These are phyloP conservation scores for Dasypolia templi DNA, from an alignment of 2,888 invertebrate species.

Conservation along the genomic window DNA sequence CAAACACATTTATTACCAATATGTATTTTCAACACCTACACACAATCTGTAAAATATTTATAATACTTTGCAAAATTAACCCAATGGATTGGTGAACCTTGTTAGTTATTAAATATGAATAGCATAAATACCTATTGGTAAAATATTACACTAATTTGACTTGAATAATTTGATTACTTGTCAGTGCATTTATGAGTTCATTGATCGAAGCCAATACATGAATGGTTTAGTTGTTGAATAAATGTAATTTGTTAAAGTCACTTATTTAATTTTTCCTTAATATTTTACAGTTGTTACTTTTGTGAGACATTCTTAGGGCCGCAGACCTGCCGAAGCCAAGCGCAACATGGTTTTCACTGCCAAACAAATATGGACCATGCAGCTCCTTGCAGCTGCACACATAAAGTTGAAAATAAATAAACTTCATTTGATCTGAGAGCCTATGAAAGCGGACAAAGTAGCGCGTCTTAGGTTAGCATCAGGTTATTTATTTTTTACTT, in stretches of 20 bases:
- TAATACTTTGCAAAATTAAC: conserved; percentile 2
- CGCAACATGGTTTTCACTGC: background rate
- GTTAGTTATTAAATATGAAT: conserved; percentile 4
- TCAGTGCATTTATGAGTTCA: conserved; percentile 14
- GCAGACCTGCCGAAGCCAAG: background rate
- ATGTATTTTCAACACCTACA: conserved; percentile 7
- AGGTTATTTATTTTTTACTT: background rate
- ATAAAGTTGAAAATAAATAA: conserved; percentile 3
- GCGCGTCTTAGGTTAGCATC: no score
- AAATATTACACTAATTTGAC: conserved; percentile 12
- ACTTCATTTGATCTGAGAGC: background rate
- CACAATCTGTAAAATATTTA: background rate
- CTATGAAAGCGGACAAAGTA: background rate
- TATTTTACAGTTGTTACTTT: background rate
- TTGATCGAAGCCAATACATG: conserved; percentile 37
- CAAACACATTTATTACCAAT: conserved; percentile 37
- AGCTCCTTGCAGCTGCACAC: fast-evolving
- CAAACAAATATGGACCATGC: conserved; percentile 3
- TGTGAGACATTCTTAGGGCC: background rate
- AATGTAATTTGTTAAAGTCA: conserved; percentile 64
- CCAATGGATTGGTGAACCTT: conserved; percentile 9
- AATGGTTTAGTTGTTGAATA: conserved; percentile 62
- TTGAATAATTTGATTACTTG: conserved; percentile 21
- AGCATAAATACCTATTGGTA: conserved; percentile 8
- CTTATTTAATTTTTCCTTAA: conserved; percentile 3